These are phyloP conservation scores for Galagoides demidoff DNA, from an alignment of 2,797 vertebrate species.

Conservation along the genomic window DNA sequence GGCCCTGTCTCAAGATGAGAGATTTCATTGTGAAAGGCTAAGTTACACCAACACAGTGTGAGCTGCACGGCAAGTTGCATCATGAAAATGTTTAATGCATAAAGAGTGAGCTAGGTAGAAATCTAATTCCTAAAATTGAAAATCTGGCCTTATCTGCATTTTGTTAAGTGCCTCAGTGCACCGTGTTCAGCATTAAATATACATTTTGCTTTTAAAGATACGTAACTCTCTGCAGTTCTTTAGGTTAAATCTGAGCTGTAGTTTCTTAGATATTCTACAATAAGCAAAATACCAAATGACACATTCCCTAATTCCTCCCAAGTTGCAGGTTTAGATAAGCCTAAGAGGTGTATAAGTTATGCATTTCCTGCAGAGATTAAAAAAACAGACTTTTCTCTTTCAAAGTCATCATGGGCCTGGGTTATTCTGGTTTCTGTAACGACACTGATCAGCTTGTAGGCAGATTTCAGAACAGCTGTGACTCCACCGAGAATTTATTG, in stretches of 20 bases:
- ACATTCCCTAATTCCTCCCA: slow-evolving; percentile 70
- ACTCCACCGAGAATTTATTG: slow-evolving; percentile 30
- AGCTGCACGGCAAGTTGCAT: background rate
- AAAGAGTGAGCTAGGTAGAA: slow-evolving; percentile 74
- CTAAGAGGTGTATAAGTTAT: slow-evolving; percentile 54
- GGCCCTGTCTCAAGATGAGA: background rate
- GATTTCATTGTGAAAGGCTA: slow-evolving; percentile 2
- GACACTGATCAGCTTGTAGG: slow-evolving; percentile 3
- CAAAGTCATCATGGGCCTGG: background rate
- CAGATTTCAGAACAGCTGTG: slow-evolving; percentile 26
- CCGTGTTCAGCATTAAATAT: slow-evolving; percentile 58
- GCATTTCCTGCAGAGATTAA: slow-evolving; percentile 55
- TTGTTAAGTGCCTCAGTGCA: slow-evolving; percentile 65
- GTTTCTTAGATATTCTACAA: slow-evolving; percentile 38
- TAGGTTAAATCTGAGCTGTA: slow-evolving; percentile 67
- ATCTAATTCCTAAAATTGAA: slow-evolving; percentile 70
- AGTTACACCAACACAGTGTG: background rate
- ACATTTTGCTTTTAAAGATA: slow-evolving; percentile 72
- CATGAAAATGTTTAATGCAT: slow-evolving; percentile 69
- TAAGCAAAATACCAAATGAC: slow-evolving; percentile 57
- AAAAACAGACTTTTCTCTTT: slow-evolving; percentile 54
- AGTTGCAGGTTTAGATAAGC: slow-evolving; percentile 71
- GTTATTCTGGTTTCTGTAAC: background rate
- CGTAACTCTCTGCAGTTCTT: slow-evolving; percentile 44
- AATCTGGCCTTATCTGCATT: slow-evolving; percentile 73